Percentiles rank a stretch among this genome's conserved stretches.
Conservation (phyloP, 1,140 invertebrate genomes). For the Himalopsyche phryganea region DNA sequence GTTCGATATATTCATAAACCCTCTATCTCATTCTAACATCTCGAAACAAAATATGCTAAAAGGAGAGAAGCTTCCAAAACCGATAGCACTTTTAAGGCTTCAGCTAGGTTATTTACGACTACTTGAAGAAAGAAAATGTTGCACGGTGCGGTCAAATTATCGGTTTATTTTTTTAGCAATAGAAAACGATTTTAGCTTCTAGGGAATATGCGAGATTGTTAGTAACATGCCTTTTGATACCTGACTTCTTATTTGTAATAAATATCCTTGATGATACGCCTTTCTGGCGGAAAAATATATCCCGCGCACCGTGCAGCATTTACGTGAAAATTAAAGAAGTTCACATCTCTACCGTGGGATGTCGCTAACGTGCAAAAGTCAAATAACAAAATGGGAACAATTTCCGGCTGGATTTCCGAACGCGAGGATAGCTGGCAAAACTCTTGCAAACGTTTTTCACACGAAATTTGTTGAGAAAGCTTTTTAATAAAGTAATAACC, state of each 20-base stretch:
- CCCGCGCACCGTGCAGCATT: background rate
- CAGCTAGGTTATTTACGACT: conserved; percentile 31
- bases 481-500: too few species aligned
- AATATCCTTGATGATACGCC: too few species aligned
- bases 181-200: background rate
- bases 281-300: too few species aligned
- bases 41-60: background rate
- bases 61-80: conserved; percentile 12
- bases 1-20: conserved; percentile 14
- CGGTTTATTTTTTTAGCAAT: conserved; percentile 2
- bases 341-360: background rate
- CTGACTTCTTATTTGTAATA: too few species aligned
- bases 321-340: background rate
- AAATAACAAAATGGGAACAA: background rate
- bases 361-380: background rate
- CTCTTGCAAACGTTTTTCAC: background rate
- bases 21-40: conserved; percentile 1
- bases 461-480: too few species aligned
- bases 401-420: background rate
- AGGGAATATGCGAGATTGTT: too few species aligned
- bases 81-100: conserved; percentile 10
- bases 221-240: too few species aligned
- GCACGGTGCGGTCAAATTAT: conserved; percentile 15
- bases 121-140: conserved; percentile 22
- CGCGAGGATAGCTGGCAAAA: background rate